Evolutionary conservation across 2,888 invertebrate species (phyloP).

Genomic region (Eupithecia insigniata): DNA sequence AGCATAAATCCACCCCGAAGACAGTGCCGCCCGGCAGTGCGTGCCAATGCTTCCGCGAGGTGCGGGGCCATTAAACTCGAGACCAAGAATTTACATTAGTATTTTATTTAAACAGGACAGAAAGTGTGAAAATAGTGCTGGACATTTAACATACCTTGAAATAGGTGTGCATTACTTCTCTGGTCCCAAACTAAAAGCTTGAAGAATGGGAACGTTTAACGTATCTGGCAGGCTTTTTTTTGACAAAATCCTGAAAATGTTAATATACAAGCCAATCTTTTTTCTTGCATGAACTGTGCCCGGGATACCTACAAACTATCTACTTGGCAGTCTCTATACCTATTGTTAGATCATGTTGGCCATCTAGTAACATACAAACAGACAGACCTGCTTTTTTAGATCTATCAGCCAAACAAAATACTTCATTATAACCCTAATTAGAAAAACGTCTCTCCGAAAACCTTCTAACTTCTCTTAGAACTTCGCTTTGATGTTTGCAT

Average conservation of each 20-base stretch:
- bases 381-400: neutral
- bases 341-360: neutral
- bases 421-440: neutral
- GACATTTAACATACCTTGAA: neutral
- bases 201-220: neutral
- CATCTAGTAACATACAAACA: neutral
- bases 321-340: neutral
- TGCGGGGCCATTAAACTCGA: constrained; percentile 36
- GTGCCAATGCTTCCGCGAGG: constrained; percentile 40
- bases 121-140: neutral
- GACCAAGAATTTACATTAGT: constrained; percentile 8
- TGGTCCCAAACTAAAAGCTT: neutral
- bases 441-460: neutral
- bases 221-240: neutral
- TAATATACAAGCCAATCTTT: neutral
- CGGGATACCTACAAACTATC: neutral
- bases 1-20: constrained; percentile 43
- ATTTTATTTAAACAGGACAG: neutral
- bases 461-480: neutral
- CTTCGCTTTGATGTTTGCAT: constrained; percentile 1
- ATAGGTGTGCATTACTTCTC: neutral
- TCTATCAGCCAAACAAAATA: neutral
- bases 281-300: neutral
- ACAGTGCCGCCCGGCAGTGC: constrained; percentile 41
- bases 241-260: neutral